Percentiles rank a stretch among this genome's conserved stretches.
These are phyloP conservation scores for Drosophila affinis DNA, from an alignment of 2,888 invertebrate genomes.

Conservation along the genomic window DNA sequence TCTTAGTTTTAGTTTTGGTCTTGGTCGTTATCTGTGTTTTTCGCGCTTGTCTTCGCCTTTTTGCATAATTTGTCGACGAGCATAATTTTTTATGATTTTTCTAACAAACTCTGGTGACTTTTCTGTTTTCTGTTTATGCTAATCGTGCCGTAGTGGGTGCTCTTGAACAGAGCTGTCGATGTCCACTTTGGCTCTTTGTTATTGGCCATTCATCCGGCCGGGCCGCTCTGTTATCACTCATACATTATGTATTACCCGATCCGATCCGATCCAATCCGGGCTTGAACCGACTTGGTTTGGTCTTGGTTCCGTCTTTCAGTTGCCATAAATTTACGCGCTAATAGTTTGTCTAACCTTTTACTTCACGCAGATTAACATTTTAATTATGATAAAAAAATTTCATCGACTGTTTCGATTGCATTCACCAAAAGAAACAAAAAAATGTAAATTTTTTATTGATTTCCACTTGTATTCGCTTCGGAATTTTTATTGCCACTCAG, in stretches of 20 bases:
- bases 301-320: constrained; percentile 72
- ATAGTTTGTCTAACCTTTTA: constrained; percentile 81
- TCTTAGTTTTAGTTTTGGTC: constrained; percentile 15
- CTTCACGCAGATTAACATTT: constrained; percentile 77
- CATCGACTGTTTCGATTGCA: constrained; percentile 56
- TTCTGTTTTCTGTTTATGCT: constrained; percentile 55
- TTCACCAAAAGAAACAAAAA: constrained; percentile 21
- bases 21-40: constrained; percentile 3
- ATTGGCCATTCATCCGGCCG: constrained; percentile 39
- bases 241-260: constrained; percentile 62
- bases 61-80: constrained; percentile 28
- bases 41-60: constrained; percentile 1
- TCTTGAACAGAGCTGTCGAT: constrained; percentile 66
- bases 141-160: constrained; percentile 73
- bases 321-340: constrained; percentile 74
- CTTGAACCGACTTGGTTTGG: constrained; percentile 4
- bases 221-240: constrained; percentile 68
- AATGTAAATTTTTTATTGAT: constrained; percentile 64
- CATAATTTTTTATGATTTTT: constrained; percentile 55
- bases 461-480: constrained; percentile 58
- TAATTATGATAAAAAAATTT: constrained; percentile 74
- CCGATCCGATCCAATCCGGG: neutral
- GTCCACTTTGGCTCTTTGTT: constrained; percentile 51
- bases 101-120: constrained; percentile 35
- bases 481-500: constrained; percentile 61